Base-by-base conservation (phyloP, 2,888 invertebrate species). In the Seira ritae region DNA sequence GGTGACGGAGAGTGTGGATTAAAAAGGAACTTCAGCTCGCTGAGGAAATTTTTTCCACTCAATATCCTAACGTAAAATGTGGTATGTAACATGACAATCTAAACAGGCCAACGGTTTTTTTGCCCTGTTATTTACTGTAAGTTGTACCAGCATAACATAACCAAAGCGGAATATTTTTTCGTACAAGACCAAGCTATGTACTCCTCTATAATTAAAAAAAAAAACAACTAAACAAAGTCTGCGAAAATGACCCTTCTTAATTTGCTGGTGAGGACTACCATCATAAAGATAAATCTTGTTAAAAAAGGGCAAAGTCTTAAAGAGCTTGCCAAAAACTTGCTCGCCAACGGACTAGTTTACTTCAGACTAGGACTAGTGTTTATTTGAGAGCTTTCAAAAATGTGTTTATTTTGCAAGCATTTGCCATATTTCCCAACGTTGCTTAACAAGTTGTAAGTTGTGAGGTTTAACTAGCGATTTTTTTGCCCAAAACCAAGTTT, bases 1-100 rank as follows among this genome's bases (percentile, higher is more conserved):
- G 78, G 68, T 78, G 78, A 70, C 70, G 22, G 62, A 24, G 67
- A 23, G 22, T 67, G n/a, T 62, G 55, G 69, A 77, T 77, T 77
- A 71, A 65, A 42, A 42, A 4, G 42, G 42, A 42, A 12, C 42
- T 42, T 4, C 12, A 8, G 12, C 42, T 42, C 12, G 42, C 6
- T 42, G 4, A 12, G 42, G 12, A 42, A 42, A 42, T 42, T 12
- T 12, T 42, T 42, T 42, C 42, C 42, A 42, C 42, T 42, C 42
- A 42, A n/a, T n/a, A n/a, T n/a, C n/a, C n/a, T n/a, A n/a, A n/a
- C n/a, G n/a, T n/a, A n/a, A n/a, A n/a, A n/a, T n/a, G n/a, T n/a
- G n/a, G n/a, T n/a, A n/a, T n/a, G n/a, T n/a, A n/a, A n/a, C n/a
- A n/a, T n/a, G n/a, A n/a, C n/a, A n/a, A n/a, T n/a, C n/a, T n/a